Evolutionary conservation across 2,888 invertebrate genomes (phyloP), one percentile per base, ranked within the genome.

Genomic region (Pegoplata infirma): DNA sequence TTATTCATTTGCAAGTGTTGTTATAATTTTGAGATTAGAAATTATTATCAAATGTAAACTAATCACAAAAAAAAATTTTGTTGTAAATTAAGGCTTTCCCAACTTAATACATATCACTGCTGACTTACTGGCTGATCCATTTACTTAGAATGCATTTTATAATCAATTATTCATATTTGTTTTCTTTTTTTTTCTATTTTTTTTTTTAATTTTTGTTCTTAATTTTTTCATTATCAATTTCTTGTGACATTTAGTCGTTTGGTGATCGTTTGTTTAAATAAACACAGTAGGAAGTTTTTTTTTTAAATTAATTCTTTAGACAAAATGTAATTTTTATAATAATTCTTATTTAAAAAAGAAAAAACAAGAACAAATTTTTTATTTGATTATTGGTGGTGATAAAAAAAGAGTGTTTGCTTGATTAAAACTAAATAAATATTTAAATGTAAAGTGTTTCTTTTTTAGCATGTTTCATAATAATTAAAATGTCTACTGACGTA

Each of bases 181-280:
- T 28, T 16, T 16, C 25, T 25, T 59, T n/a, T 14, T 32, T 59
- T 59, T 12, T 51, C 44, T 25, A 8, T 55, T 66, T 66, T 47
- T 40, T 7, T 51, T 55, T 76, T 49, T 68, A 49, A 61, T 8
- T 61, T 66, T 61, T 68, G 28, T 46, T 56, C 49, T 53, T 4
- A n/a, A 36, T 51, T 59, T 69, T 16, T 47, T 63, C 56, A 73
- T 78, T 74, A 74, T 78, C 74, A 74, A 66, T 69, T 69, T 55
- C 23, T 74, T 12, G 21, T 53, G 72, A 59, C 64, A 47, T 64
- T 78, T 47, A 74, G 78, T 74, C 36, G 73, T 32, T 73, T 73
- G 56, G 36, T 49, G 68, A 78, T 58, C 64, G 59, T 28, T 69
- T 69, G 32, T 69, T 66, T 53, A 64, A 32, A 55, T 53, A 49